Evolutionary conservation across 2,797 vertebrate genomes (phyloP).

Genomic region (Geotrypetes seraphini): DNA sequence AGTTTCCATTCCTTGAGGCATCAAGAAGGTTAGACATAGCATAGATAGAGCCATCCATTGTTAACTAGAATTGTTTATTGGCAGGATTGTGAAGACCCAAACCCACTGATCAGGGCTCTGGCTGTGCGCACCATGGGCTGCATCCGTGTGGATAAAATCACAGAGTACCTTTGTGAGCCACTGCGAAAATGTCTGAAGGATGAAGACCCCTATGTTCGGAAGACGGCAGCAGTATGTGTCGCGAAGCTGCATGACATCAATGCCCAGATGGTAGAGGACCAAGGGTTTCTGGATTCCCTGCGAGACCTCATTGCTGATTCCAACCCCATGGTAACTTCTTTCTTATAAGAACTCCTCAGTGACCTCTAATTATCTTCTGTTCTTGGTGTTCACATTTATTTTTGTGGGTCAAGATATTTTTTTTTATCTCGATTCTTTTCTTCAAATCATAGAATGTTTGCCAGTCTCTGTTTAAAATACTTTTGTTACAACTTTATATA

Average conservation of each 20-base stretch:
- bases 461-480: no score
- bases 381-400: no score
- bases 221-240: constrained; percentile 93
- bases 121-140: constrained; percentile 97
- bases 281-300: constrained; percentile 93
- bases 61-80: not conserved
- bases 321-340: constrained; percentile 79
- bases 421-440: no score
- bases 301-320: constrained; percentile 95
- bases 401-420: no score
- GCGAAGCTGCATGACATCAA: constrained; percentile 98
- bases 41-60: no score
- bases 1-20: no score
- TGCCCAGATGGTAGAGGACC: constrained; percentile 97
- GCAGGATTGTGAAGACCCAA: constrained; percentile 95
- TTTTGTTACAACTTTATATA: no score
- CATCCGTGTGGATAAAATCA: constrained; percentile 96
- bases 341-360: no score
- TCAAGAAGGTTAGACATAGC: no score
- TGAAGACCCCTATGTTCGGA: constrained; percentile 93
- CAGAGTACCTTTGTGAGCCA: constrained; percentile 92
- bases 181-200: constrained; percentile 95
- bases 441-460: no score
- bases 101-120: constrained; percentile 90
- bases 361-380: no score